These are phyloP conservation scores for Heliconius hortense DNA, from an alignment of 2,888 invertebrate species.

Conservation along the genomic window DNA sequence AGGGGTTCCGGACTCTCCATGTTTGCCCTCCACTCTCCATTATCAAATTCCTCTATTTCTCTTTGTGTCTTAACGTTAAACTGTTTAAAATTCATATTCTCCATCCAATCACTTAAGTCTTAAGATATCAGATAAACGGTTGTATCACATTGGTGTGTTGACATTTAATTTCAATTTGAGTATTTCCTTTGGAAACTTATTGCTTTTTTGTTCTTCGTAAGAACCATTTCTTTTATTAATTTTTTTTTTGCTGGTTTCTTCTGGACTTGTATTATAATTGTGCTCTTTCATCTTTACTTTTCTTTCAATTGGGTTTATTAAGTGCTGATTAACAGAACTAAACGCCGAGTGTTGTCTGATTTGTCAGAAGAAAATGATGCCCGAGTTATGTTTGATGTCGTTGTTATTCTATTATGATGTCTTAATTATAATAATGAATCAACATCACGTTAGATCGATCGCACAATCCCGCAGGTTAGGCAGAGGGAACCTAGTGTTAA, in stretches of 20 bases:
- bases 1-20: conserved; percentile 52
- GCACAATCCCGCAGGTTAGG: too few species aligned
- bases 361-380: too few species aligned
- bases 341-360: neutral
- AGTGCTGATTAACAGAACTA: neutral
- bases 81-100: conserved; percentile 75
- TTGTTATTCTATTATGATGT: too few species aligned
- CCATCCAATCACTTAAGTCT: conserved; percentile 45
- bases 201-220: conserved; percentile 6
- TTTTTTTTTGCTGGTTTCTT: neutral
- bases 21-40: conserved; percentile 67
- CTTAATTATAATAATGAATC: too few species aligned
- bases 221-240: neutral
- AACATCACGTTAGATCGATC: too few species aligned
- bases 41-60: conserved; percentile 65
- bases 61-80: conserved; percentile 67
- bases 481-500: too few species aligned
- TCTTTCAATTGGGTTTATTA: neutral
- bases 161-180: conserved; percentile 21
- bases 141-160: conserved; percentile 26
- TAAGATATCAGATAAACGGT: conserved; percentile 32
- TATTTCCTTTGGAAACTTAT: conserved; percentile 18
- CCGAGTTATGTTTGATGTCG: too few species aligned
- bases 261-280: neutral
- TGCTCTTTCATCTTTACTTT: neutral